Conservation (phyloP, 1,140 invertebrate genomes). For the Diorhabda elongata region DNA sequence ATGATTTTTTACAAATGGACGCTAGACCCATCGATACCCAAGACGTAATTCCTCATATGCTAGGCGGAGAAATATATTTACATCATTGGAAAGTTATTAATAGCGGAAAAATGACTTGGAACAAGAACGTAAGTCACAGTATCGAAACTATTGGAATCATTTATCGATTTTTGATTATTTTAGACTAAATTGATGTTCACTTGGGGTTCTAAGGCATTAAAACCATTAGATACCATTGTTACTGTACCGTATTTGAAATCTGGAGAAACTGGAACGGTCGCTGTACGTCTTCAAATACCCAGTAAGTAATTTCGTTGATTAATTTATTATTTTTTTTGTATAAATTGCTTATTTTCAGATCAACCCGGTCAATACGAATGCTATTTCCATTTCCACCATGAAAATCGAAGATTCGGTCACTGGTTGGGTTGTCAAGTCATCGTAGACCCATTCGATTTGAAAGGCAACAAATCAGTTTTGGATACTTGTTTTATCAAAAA, state of each 20-base stretch:
- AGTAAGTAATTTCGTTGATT: slow-evolving; percentile 33
- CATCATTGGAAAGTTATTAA: slow-evolving; percentile 46
- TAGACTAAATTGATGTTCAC: slow-evolving; percentile 44
- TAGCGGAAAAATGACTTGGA: slow-evolving; percentile 40
- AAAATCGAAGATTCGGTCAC: slow-evolving; percentile 43
- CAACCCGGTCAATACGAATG: slow-evolving; percentile 44
- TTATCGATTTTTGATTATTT: slow-evolving; percentile 7
- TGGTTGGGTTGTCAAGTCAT: slow-evolving; percentile 42
- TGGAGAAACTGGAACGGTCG: slow-evolving; percentile 41
- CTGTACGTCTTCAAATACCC: slow-evolving; percentile 40
- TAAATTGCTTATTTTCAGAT: slow-evolving; percentile 29
- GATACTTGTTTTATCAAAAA: slow-evolving; percentile 5
- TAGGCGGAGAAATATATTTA: slow-evolving; percentile 41
- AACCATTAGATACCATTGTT: slow-evolving; percentile 32
- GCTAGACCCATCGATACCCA: slow-evolving; percentile 33
- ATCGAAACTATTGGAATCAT: background rate
- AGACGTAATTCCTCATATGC: slow-evolving; percentile 32
- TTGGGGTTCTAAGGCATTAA: slow-evolving; percentile 42
- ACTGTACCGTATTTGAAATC: slow-evolving; percentile 42
- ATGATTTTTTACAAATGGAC: slow-evolving; percentile 36
- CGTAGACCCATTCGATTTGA: slow-evolving; percentile 33
- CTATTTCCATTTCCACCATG: slow-evolving; percentile 46
- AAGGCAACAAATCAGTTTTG: slow-evolving; percentile 25
- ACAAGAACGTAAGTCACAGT: slow-evolving; percentile 32
- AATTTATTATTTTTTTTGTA: background rate